Conservation (phyloP, 2,113 vertebrate genomes). For the Bagarius yarrelli region DNA sequence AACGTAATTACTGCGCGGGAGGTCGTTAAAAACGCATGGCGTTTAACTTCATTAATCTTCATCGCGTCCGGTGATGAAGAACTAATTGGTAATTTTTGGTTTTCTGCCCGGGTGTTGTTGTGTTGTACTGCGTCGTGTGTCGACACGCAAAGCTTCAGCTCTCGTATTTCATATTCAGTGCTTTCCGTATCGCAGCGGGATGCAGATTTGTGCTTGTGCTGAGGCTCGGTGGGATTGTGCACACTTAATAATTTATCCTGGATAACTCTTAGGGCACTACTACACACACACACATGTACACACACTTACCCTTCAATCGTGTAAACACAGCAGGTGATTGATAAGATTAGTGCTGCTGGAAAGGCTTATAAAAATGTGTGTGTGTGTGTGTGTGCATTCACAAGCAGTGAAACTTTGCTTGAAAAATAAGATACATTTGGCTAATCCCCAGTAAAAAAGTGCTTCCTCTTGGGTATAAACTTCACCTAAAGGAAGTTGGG, state of each 20-base stretch:
- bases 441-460: too few relatives aligned
- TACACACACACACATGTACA: conserved; percentile 24
- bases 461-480: too few relatives aligned
- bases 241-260: conserved; percentile 27
- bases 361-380: neutral
- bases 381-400: neutral
- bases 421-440: neutral
- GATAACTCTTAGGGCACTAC: neutral
- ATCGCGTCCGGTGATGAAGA: conserved; percentile 42
- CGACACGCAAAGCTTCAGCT: neutral
- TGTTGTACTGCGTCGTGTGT: conserved; percentile 30
- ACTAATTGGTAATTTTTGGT: conserved; percentile 17
- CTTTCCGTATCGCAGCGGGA: conserved; percentile 6
- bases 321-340: conserved; percentile 1
- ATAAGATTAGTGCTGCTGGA: conserved; percentile 17
- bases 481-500: too few relatives aligned
- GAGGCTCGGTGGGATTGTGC: conserved; percentile 32
- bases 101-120: neutral
- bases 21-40: conserved; percentile 15
- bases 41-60: conserved; percentile 35
- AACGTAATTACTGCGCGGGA: conserved; percentile 23
- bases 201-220: conserved; percentile 19
- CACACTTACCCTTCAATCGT: conserved; percentile 35
- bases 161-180: conserved; percentile 4
- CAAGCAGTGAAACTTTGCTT: neutral